A percentile compares a stretch with the other conserved stretches of the same genome.
Conservation (phyloP, 2,797 vertebrate genomes). For the Calcarius lapponicus region DNA sequence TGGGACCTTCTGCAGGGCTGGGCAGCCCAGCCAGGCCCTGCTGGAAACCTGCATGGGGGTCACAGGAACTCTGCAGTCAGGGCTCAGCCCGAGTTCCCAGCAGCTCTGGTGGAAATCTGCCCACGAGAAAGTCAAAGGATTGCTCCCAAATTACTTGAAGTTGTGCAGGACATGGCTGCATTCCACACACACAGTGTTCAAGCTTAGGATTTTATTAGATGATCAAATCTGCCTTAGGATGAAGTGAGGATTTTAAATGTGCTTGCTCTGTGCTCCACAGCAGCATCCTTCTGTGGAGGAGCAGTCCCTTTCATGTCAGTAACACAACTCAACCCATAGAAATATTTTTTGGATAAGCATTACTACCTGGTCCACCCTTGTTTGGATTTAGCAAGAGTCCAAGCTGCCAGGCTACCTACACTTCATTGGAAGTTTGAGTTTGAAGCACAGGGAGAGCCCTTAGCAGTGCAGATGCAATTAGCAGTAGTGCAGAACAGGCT, state of each 20-base stretch:
- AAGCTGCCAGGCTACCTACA: not conserved
- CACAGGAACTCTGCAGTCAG: not conserved
- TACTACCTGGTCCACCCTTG: not conserved
- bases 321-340: not conserved
- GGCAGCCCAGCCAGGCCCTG: not conserved
- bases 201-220: not conserved
- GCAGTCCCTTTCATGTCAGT: not conserved
- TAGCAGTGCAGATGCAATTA: not conserved
- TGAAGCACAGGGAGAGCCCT: not conserved
- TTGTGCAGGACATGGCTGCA: not conserved
- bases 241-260: not conserved
- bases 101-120: not conserved
- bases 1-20: rapidly evolving
- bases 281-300: not conserved
- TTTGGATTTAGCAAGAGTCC: not conserved
- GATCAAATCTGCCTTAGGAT: not conserved
- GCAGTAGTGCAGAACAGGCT: not conserved
- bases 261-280: not conserved
- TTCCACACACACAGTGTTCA: not conserved
- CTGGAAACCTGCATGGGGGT: not conserved
- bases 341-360: not conserved
- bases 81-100: not conserved
- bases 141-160: not conserved
- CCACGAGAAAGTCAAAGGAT: not conserved
- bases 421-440: not conserved